Evolutionary conservation across 1,140 invertebrate genomes (phyloP).

Genomic region (Drosophila sproati): DNA sequence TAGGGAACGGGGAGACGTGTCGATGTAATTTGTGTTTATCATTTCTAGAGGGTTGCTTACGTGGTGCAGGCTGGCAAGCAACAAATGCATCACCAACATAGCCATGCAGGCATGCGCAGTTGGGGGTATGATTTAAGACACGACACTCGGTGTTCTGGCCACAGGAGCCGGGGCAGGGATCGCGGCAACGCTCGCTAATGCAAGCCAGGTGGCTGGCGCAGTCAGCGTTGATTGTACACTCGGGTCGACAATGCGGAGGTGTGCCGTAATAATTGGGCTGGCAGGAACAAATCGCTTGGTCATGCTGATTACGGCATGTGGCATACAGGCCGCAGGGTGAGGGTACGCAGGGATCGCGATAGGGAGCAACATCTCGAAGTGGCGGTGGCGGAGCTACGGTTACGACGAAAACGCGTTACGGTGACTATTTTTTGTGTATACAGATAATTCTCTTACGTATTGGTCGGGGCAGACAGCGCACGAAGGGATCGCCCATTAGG

Average conservation of each 20-base stretch:
- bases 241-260: conserved; percentile 91
- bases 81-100: conserved; percentile 93
- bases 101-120: conserved; percentile 90
- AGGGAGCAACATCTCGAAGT: conserved; percentile 65
- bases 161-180: conserved; percentile 91
- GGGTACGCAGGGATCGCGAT: conserved; percentile 87
- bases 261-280: conserved; percentile 89
- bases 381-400: conserved; percentile 63
- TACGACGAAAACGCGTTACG: conserved; percentile 16
- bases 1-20: conserved; percentile 58
- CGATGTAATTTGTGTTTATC: neutral
- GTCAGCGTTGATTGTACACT: conserved; percentile 91
- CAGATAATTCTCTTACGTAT: conserved; percentile 85
- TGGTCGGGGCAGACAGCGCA: conserved; percentile 82
- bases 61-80: conserved; percentile 86
- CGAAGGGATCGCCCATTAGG: conserved; percentile 90
- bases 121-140: conserved; percentile 92
- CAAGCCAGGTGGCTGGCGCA: conserved; percentile 90
- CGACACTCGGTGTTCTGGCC: conserved; percentile 92
- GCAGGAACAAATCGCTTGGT: conserved; percentile 91
- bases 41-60: conserved; percentile 58
- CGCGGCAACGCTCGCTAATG: conserved; percentile 88
- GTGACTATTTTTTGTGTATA: neutral
- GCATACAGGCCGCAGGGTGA: conserved; percentile 93
- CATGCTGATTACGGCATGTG: conserved; percentile 89